phyloP scores from a whole-genome alignment of 2,888 invertebrate genomes.

The Nomada ferruginata region DNA sequence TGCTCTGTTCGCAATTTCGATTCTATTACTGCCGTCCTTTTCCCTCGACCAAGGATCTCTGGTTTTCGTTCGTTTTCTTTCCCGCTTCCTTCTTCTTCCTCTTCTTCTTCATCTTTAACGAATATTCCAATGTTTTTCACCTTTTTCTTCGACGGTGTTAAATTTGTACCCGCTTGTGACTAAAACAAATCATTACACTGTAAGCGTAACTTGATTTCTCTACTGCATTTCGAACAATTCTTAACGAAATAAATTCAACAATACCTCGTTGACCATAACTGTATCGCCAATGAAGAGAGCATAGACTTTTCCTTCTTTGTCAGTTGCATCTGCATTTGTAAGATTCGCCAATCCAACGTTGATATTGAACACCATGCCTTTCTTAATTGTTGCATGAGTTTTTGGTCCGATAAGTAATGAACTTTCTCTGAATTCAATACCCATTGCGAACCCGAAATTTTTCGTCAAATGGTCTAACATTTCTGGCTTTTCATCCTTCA shows the following conservation, averaged over 20 bases:
- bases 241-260: background rate
- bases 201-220: background rate
- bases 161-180: conserved; percentile 91
- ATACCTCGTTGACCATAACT: conserved; percentile 95
- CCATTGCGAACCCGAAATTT: conserved; percentile 98
- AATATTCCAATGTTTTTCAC: conserved; percentile 98
- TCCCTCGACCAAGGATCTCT: conserved; percentile 91
- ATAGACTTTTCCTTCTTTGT: conserved; percentile 95
- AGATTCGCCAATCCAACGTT: conserved; percentile 96
- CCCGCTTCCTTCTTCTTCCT: conserved; percentile 88
- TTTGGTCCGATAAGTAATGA: conserved; percentile 96
- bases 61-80: conserved; percentile 88
- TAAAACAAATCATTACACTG: conserved; percentile 74
- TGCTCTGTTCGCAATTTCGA: conserved; percentile 97
- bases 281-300: conserved; percentile 99
- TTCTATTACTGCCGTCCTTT: conserved; percentile 95
- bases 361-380: conserved; percentile 98
- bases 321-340: conserved; percentile 91
- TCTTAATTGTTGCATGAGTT: conserved; percentile 91
- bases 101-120: conserved; percentile 95
- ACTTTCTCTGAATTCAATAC: conserved; percentile 98
- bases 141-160: conserved; percentile 97
- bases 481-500: conserved; percentile 94
- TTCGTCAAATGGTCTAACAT: conserved; percentile 96
- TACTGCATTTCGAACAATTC: background rate